These are phyloP conservation scores for Australoheros scitulus DNA, from an alignment of 2,113 vertebrate species.

Conservation along the genomic window DNA sequence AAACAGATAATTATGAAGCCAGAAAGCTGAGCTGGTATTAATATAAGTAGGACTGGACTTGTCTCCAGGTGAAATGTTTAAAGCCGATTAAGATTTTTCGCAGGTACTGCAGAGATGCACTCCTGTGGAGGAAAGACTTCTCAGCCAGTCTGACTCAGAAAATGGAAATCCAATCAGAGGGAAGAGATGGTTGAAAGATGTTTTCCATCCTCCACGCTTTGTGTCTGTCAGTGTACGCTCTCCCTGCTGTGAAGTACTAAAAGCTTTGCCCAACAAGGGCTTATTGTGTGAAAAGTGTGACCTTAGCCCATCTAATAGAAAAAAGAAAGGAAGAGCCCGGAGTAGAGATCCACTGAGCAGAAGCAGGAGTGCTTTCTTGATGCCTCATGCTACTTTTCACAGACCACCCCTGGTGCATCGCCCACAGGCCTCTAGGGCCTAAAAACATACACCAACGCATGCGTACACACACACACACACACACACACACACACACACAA, in stretches of 20 bases:
- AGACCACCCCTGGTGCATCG: conserved; percentile 32
- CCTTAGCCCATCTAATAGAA: conserved; percentile 36
- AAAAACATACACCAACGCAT: not conserved
- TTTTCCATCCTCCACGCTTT: conserved; percentile 23
- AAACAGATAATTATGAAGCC: not conserved
- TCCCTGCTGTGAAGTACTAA: conserved; percentile 48
- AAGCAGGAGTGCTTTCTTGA: conserved; percentile 40
- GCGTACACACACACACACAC: not conserved
- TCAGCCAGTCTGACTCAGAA: not conserved
- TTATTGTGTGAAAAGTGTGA: conserved; percentile 49
- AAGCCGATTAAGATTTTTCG: not conserved
- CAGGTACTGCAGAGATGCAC: not conserved
- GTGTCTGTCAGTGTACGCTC: not conserved
- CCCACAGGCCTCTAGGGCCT: conserved; percentile 30
- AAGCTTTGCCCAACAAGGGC: conserved; percentile 51
- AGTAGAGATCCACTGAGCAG: conserved; percentile 42
- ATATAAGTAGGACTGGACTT: rapidly evolving
- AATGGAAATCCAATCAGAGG: conserved; percentile 13
- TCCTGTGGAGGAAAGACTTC: not conserved
- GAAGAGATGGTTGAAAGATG: conserved; percentile 28
- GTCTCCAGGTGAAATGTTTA: not conserved
- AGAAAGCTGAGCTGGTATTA: not conserved
- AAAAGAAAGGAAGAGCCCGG: conserved; percentile 33
- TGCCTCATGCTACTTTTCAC: conserved; percentile 35
- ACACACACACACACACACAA: not conserved